Percentiles rank a stretch among this genome's conserved stretches.
phyloP scores from a whole-genome alignment of 2,113 vertebrate species.

The Cinclus cinclus region DNA sequence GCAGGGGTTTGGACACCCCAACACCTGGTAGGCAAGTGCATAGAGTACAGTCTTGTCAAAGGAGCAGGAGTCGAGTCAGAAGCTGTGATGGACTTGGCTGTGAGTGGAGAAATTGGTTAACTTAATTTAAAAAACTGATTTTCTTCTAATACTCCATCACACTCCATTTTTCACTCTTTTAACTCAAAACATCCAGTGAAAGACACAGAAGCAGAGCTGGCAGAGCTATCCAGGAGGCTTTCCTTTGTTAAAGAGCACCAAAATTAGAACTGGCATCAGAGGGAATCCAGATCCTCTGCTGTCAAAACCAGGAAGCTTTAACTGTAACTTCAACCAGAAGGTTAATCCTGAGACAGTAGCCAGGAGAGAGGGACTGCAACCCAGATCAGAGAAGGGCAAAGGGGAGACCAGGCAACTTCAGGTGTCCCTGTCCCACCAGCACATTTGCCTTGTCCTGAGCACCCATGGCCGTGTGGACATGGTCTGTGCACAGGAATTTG shows the following conservation, averaged over 20 bases:
- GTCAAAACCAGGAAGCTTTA: not conserved
- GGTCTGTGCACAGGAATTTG: not conserved
- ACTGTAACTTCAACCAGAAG: not conserved
- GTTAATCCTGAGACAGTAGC: not conserved
- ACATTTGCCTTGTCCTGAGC: not conserved
- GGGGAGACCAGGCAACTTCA: not conserved
- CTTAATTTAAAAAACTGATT: not conserved
- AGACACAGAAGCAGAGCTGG: not conserved
- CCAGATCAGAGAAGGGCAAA: not conserved
- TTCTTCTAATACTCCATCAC: not conserved
- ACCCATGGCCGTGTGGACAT: fast-evolving
- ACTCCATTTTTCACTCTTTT: not conserved
- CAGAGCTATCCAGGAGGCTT: not conserved
- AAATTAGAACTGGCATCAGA: not conserved
- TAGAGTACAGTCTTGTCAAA: fast-evolving
- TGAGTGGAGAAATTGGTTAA: not conserved
- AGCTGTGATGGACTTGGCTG: not conserved
- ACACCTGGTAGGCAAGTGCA: fast-evolving
- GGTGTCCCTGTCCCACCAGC: not conserved
- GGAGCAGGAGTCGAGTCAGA: fast-evolving
- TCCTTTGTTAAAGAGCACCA: not conserved
- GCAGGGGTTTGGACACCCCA: not conserved
- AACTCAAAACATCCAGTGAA: not conserved
- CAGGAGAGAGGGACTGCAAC: not conserved
- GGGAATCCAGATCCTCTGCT: not conserved